Base-by-base conservation (phyloP, 1,140 invertebrate species). In the Daktulosphaira vitifoliae region DNA sequence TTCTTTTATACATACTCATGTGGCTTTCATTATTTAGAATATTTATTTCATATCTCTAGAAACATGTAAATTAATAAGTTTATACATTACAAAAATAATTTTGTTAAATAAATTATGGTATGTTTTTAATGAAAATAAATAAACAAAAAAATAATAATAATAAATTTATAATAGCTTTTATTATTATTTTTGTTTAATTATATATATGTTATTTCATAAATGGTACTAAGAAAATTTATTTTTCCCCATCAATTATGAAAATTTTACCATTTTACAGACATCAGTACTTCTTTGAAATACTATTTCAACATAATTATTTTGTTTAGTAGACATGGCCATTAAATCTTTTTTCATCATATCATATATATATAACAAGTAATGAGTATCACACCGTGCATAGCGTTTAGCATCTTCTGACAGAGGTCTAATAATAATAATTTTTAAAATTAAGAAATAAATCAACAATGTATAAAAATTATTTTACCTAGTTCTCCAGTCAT, bases 351-450 rank as follows among this genome's bases (percentile, higher is more conserved):
- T 84, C 74, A 98, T 77, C 8, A 80, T 74, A 56, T 94, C 86
- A 78, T 92, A 97, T 66, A 98, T 87, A 72, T 94, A 94, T 0
- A 98, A 79, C 54, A 99, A 78, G 76, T 93, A 97, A 76, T 98
- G 95, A 0, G 96, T 98, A 75, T 99, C 96, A 72, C 86, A 83
- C 26, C 95, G 79, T 0, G 96, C 96, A 78, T 99, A 99, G 64
- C 83, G 78, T 2, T 91, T 76, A 69, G 98, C 79, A 70, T 90
- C 86, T 25, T 83, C 78, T 0, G 91, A 88, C 33, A 99, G 76
- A 0, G 96, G 96, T 51, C 92, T 83, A 71, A 38, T 70, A 70
- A 73, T 68, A 66, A 59, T 42, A 33, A 11, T 6, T 6, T 6
- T 6, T 6, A 6, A 33, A 6, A 33, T 6, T 33, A 33, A 33